Evolutionary conservation across 2,797 vertebrate genomes (phyloP).

Genomic region (Sarcophilus harrisii): DNA sequence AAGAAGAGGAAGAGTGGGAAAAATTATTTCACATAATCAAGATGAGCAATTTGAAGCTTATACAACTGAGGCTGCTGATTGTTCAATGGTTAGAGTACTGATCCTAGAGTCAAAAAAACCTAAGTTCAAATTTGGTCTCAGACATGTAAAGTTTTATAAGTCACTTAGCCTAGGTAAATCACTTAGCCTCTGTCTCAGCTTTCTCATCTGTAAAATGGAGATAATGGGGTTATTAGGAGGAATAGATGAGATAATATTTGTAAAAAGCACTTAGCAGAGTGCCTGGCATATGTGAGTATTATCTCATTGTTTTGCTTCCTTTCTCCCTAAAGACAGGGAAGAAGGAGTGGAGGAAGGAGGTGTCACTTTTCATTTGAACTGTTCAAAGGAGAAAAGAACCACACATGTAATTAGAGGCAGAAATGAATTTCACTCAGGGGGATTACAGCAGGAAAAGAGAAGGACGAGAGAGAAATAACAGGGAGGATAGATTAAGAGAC

Average conservation of each 20-base stretch:
- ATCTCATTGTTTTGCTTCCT: not conserved
- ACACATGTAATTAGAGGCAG: not conserved
- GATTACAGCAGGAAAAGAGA: not conserved
- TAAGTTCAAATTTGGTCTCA: not conserved
- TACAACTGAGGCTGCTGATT: not conserved
- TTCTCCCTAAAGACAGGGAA: not conserved
- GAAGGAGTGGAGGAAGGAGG: not conserved
- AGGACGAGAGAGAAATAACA: not conserved
- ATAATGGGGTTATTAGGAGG: not conserved
- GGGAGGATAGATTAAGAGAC: not conserved
- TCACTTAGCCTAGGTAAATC: not conserved
- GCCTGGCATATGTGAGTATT: not conserved
- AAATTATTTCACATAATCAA: not conserved
- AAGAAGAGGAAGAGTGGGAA: not conserved
- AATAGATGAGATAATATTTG: not conserved
- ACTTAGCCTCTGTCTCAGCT: not conserved
- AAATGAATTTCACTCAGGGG: not conserved
- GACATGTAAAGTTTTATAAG: not conserved
- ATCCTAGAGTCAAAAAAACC: not conserved
- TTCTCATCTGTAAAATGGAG: not conserved
- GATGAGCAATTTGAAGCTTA: not conserved
- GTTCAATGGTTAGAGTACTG: not conserved
- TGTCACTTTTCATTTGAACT: not conserved
- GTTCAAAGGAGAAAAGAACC: not conserved
- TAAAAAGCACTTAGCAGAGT: not conserved